Evolutionary conservation across 2,113 vertebrate genomes (phyloP).

Genomic region (Sapajus apella): DNA sequence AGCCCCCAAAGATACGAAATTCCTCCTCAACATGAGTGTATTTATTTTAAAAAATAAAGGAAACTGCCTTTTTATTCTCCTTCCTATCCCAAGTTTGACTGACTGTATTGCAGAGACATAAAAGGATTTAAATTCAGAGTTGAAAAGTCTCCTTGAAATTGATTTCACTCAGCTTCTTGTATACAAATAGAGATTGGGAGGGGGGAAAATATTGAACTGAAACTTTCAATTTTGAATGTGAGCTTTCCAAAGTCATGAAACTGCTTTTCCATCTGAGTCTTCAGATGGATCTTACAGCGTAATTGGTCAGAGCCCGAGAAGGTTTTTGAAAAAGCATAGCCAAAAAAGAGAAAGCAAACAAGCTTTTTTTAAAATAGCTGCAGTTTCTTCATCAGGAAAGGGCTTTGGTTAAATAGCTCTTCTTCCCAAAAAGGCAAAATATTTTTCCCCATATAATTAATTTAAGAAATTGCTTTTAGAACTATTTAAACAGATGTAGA

Average conservation of each 20-base stretch:
- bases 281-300: background rate
- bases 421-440: background rate
- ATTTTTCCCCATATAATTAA: background rate
- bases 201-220: conserved; percentile 10
- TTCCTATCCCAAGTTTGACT: conserved; percentile 52
- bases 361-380: background rate
- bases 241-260: conserved; percentile 52
- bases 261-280: conserved; percentile 61
- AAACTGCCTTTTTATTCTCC: background rate
- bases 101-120: conserved; percentile 66
- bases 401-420: conserved; percentile 7
- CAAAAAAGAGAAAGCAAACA: background rate
- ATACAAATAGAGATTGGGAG: conserved; percentile 63
- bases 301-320: conserved; percentile 31
- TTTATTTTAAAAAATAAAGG: conserved; percentile 52
- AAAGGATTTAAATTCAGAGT: conserved; percentile 78
- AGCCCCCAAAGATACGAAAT: background rate
- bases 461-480: conserved; percentile 63
- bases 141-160: conserved; percentile 78
- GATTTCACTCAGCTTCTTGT: conserved; percentile 78
- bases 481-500: conserved; percentile 57
- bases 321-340: background rate
- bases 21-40: conserved; percentile 53
- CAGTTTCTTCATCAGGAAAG: conserved; percentile 17
- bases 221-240: conserved; percentile 43